Evolutionary conservation across 2,888 invertebrate species (phyloP).

Genomic region (Deroplatys truncata): DNA sequence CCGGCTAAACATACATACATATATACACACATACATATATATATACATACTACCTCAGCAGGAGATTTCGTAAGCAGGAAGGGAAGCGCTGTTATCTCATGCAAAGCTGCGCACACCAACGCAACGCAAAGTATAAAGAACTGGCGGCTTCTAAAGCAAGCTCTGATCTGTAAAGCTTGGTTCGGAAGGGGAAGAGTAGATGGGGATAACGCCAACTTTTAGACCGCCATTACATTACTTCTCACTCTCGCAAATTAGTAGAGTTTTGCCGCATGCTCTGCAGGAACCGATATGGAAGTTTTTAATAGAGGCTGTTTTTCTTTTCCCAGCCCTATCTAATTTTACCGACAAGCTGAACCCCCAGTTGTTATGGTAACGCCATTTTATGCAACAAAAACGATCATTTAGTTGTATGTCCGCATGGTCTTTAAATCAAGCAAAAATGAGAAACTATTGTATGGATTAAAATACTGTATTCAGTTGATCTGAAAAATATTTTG

Average conservation of each 20-base stretch:
- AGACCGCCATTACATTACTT: conserved; percentile 22
- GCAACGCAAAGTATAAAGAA: conserved; percentile 16
- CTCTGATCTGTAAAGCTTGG: background rate
- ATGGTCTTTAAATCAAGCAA: background rate
- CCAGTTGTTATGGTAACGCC: background rate
- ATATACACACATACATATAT: no score
- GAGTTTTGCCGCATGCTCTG: conserved; percentile 24
- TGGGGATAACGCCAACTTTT: background rate
- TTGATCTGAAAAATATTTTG: background rate
- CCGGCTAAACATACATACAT: background rate
- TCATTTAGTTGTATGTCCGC: background rate
- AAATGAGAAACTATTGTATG: background rate
- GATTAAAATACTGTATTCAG: background rate
- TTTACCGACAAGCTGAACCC: conserved; percentile 2
- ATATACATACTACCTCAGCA: background rate
- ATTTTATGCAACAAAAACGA: background rate
- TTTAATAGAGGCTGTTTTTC: conserved; percentile 27
- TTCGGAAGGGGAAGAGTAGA: background rate
- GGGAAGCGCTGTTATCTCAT: conserved; percentile 20
- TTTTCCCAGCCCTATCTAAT: conserved; percentile 17
- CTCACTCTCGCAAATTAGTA: conserved; percentile 26
- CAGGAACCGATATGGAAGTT: conserved; percentile 27
- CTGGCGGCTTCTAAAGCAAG: background rate
- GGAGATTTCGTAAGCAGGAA: background rate
- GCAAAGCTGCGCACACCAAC: conserved; percentile 16